These are phyloP conservation scores for Trissolcus japonicus DNA, from an alignment of 2,888 invertebrate genomes.

Conservation along the genomic window DNA sequence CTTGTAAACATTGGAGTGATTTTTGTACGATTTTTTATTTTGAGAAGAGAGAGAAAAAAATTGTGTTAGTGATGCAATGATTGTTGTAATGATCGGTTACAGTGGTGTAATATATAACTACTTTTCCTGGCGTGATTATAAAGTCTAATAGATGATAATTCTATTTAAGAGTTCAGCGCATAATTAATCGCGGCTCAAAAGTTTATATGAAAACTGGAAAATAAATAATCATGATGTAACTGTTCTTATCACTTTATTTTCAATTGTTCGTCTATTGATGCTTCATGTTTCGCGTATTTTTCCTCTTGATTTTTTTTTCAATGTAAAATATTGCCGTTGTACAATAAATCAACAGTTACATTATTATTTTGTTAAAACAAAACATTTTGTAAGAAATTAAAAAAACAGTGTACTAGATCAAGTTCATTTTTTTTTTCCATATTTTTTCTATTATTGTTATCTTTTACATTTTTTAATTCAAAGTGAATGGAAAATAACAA, in stretches of 20 bases:
- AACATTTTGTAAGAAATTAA: too few species aligned
- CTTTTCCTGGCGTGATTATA: constrained; percentile 36
- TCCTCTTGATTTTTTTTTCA: not conserved
- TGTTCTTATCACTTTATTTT: constrained; percentile 21
- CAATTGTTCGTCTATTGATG: constrained; percentile 13
- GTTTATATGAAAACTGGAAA: constrained; percentile 20
- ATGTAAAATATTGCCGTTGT: not conserved
- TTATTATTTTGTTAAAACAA: too few species aligned
- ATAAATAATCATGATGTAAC: constrained; percentile 24
- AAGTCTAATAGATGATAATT: constrained; percentile 48
- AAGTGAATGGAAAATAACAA: too few species aligned
- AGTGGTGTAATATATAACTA: constrained; percentile 36
- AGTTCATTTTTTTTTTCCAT: too few species aligned
- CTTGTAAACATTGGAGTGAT: too few species aligned
- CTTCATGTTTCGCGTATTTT: not conserved
- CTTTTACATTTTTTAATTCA: too few species aligned
- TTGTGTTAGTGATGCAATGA: constrained; percentile 30
- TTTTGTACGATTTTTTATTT: too few species aligned
- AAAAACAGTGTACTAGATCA: too few species aligned
- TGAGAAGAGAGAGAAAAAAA: too few species aligned
- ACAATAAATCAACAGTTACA: not conserved
- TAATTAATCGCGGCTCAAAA: constrained; percentile 36
- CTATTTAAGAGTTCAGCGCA: constrained; percentile 35
- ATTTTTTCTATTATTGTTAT: too few species aligned
- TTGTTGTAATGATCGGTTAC: constrained; percentile 37